phyloP scores from a whole-genome alignment of 2,113 vertebrate species.

The Melospiza georgiana region DNA sequence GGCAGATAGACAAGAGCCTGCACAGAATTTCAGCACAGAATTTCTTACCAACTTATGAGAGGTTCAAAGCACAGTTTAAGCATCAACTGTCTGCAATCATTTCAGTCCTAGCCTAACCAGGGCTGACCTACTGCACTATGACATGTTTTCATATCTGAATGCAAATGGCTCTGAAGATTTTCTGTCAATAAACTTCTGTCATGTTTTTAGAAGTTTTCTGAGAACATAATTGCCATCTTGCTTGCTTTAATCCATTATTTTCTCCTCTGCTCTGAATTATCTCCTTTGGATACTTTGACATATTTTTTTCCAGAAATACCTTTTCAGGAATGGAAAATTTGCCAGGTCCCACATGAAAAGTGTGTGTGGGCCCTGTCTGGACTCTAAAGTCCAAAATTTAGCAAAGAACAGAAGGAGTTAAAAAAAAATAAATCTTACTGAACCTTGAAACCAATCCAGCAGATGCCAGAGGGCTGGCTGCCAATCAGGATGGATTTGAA shows the following conservation, averaged over 20 bases:
- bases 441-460: constrained; percentile 44
- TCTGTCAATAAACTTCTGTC: not conserved
- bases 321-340: not conserved
- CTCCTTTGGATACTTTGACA: not conserved
- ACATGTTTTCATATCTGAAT: not conserved
- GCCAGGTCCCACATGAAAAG: not conserved
- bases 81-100: not conserved
- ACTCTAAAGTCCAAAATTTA: not conserved
- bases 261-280: not conserved
- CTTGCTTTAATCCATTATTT: not conserved
- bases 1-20: not conserved
- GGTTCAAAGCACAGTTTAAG: not conserved
- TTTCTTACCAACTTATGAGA: not conserved
- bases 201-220: not conserved
- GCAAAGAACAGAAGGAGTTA: not conserved
- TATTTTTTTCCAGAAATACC: not conserved
- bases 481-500: constrained; percentile 41
- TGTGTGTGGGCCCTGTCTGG: not conserved
- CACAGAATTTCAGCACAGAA: not conserved
- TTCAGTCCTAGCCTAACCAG: not conserved
- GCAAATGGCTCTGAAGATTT: not conserved
- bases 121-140: not conserved
- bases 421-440: not conserved
- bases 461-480: constrained; percentile 38
- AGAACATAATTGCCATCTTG: not conserved